A percentile compares a stretch with the other conserved stretches of the same genome.
These are phyloP conservation scores for Siphonodentalium dalli DNA, from an alignment of 2,888 invertebrate genomes.

Conservation along the genomic window DNA sequence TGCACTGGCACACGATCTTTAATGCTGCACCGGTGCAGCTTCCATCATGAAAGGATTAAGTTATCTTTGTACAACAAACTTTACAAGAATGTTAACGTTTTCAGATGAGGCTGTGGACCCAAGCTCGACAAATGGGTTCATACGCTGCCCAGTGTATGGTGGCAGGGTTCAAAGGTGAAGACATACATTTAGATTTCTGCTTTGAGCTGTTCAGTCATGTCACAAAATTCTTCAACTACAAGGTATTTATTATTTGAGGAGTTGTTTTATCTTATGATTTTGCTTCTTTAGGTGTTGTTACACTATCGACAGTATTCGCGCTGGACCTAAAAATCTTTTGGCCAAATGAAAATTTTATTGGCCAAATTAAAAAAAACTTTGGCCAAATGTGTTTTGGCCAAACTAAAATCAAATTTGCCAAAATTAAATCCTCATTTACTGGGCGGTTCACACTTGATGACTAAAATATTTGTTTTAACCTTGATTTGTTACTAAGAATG, in stretches of 20 bases:
- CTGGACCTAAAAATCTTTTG: not conserved
- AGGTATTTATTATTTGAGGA: constrained; percentile 68
- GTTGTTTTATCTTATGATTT: not conserved
- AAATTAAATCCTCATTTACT: no score
- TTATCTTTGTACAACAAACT: no score
- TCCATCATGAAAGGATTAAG: no score
- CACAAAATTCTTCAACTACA: constrained; percentile 91
- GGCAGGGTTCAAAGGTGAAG: constrained; percentile 43
- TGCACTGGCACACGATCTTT: no score
- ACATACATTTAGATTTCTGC: constrained; percentile 78
- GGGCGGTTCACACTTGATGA: no score
- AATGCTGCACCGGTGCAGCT: no score
- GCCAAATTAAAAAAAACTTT: no score
- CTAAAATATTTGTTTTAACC: no score
- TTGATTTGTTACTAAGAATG: no score
- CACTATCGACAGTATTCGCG: not conserved
- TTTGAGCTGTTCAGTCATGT: constrained; percentile 98
- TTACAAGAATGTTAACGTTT: constrained; percentile 29
- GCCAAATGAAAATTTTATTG: no score
- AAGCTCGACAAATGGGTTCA: constrained; percentile 96
- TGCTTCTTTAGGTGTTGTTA: not conserved
- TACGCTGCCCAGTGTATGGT: constrained; percentile 91
- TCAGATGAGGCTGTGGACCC: constrained; percentile 94
- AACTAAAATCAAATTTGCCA: no score
- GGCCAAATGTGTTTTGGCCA: no score